Percentiles rank a stretch among this genome's conserved stretches.
phyloP scores from a whole-genome alignment of 1,140 invertebrate species.

The Hyphantria cunea region DNA sequence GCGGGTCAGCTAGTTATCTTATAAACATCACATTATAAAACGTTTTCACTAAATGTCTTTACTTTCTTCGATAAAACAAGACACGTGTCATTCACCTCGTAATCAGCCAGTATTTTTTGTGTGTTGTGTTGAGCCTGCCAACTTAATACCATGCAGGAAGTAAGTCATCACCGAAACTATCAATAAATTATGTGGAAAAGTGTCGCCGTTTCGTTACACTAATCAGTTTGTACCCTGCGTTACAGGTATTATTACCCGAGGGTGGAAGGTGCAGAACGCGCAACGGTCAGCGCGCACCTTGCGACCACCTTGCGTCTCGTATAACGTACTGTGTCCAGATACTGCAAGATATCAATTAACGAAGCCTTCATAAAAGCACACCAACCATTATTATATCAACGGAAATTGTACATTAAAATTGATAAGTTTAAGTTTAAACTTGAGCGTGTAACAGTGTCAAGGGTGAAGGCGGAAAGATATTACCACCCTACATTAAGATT shows the following conservation, averaged over 20 bases:
- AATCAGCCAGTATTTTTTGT: neutral
- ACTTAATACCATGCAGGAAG: slow-evolving; percentile 5
- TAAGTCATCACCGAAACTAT: slow-evolving; percentile 14
- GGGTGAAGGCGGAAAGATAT: slow-evolving; percentile 36
- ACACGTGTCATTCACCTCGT: no score
- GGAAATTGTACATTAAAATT: neutral
- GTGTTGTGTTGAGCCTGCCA: no score
- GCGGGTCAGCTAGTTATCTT: no score
- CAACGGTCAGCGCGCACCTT: slow-evolving; percentile 33
- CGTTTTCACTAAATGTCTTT: neutral
- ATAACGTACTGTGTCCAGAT: slow-evolving; percentile 36
- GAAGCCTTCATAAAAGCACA: slow-evolving; percentile 16
- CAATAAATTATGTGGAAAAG: slow-evolving; percentile 26
- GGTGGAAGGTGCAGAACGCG: slow-evolving; percentile 32
- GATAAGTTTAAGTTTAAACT: slow-evolving; percentile 31
- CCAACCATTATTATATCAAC: neutral
- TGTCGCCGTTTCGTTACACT: slow-evolving; percentile 29
- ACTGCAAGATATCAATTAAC: slow-evolving; percentile 38
- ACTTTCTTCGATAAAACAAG: neutral
- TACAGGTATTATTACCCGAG: slow-evolving; percentile 32
- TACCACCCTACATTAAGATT: slow-evolving; percentile 65
- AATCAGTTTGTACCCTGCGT: slow-evolving; percentile 31
- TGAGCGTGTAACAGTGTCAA: neutral
- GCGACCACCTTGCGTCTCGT: slow-evolving; percentile 36
- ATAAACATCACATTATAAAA: no score